Conservation (phyloP, 2,797 vertebrate genomes). For the Acrossocheilus wenchowensis region DNA sequence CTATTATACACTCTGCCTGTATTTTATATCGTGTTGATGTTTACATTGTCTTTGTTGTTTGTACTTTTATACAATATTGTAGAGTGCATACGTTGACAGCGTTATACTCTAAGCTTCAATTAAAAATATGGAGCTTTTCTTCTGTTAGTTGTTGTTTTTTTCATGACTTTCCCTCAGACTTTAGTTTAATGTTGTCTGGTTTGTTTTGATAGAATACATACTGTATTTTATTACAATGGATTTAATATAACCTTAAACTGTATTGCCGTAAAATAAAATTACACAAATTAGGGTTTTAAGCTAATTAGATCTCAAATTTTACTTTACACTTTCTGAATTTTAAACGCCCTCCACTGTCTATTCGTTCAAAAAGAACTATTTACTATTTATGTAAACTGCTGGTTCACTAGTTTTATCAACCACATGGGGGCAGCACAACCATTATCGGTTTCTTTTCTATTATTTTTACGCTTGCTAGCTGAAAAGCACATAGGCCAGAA, state of each 20-base stretch:
- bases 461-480: neutral
- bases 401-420: neutral
- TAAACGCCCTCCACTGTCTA: neutral
- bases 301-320: neutral
- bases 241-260: neutral
- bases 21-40: slow-evolving; percentile 73
- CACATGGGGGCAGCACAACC: slow-evolving; percentile 54
- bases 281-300: neutral
- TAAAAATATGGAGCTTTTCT: slow-evolving; percentile 64
- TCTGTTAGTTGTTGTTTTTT: neutral
- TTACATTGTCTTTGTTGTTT: slow-evolving; percentile 78
- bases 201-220: neutral
- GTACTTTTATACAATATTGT: slow-evolving; percentile 84
- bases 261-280: neutral
- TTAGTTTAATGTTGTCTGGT: neutral
- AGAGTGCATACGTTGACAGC: slow-evolving; percentile 75
- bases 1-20: slow-evolving; percentile 64
- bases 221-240: neutral
- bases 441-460: neutral
- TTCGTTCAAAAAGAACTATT: neutral
- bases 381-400: neutral
- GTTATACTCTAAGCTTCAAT: slow-evolving; percentile 77
- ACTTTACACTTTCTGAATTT: neutral
- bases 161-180: neutral
- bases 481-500: neutral